Evolutionary conservation across 2,797 vertebrate genomes (phyloP).

Genomic region (Eremophila alpestris): DNA sequence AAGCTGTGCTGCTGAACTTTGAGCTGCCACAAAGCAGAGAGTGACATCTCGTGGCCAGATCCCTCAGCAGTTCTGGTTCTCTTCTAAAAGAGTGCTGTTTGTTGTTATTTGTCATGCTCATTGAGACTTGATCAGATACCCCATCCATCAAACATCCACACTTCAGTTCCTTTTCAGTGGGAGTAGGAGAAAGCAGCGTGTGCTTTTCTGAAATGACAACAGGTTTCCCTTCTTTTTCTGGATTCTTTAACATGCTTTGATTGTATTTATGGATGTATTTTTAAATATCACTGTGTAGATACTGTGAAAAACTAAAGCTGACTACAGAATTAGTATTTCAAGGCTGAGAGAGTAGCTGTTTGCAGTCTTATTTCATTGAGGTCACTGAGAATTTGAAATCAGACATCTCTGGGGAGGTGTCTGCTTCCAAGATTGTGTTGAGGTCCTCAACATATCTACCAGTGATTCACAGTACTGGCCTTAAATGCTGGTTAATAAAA

Average conservation of each 20-base stretch:
- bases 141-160: background rate
- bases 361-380: background rate
- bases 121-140: background rate
- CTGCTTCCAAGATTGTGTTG: background rate
- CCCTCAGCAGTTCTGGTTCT: background rate
- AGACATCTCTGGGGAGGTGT: background rate
- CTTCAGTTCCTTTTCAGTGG: background rate
- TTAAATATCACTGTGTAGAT: background rate
- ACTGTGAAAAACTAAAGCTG: background rate
- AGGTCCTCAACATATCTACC: background rate
- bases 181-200: background rate
- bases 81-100: background rate
- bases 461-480: background rate
- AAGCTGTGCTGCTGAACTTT: background rate
- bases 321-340: background rate
- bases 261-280: background rate
- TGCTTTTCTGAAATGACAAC: background rate
- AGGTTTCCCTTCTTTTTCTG: background rate
- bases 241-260: background rate
- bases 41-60: slow-evolving; percentile 44
- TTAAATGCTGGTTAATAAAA: background rate
- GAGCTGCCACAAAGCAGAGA: background rate
- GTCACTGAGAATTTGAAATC: background rate
- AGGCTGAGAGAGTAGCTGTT: background rate
- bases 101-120: background rate